Base-by-base conservation (phyloP, 2,113 vertebrate species). In the Cephalopholis sonnerati region DNA sequence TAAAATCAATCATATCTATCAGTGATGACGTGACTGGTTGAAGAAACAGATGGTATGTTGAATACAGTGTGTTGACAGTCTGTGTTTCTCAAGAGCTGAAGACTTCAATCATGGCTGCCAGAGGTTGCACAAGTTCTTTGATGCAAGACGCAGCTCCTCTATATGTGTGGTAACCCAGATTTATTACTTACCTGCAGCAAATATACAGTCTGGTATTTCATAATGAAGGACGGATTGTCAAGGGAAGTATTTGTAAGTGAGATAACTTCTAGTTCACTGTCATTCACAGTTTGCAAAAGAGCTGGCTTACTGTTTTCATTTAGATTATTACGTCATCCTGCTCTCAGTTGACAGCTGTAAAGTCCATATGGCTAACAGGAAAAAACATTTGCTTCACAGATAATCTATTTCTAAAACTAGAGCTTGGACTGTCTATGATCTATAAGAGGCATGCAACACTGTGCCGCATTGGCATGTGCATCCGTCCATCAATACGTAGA, bases 401-500 rank as follows among this genome's bases (percentile, higher is more conserved):
- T 61, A 18, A 61, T 58, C 16, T 46, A 66, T 77, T 64, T 67
- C 27, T 76, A 65, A 16, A 68, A 66, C 48, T 57, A 53, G 7
- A 82, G 36, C 66, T 67, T 67, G 29, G 51, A 73, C 51, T 50
- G 48, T 50, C 48, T 32, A 22, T 15, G 69, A 63, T 77, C 69
- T 68, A 79, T n/a, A 22, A 58, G 61, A 82, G 81, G 71, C 83
- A 29, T 53, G 54, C 24, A 79, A 64, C 59, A 50, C 18, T 39
- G 50, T 44, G 55, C 75, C 83, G 74, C 78, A 11, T 84, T 88
- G 90, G 84, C 90, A 74, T 82, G 50, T 79, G 25, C 48, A 48
- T 76, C 58, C 11, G 62, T 71, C 18, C 27, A 44, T 71, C n/a
- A 9, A 81, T 27, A 66, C 18, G 3, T 24, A 12, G 69, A 36